A percentile compares a stretch with the other conserved stretches of the same genome.
phyloP scores from a whole-genome alignment of 2,797 vertebrate genomes.

The Podarcis siculus region DNA sequence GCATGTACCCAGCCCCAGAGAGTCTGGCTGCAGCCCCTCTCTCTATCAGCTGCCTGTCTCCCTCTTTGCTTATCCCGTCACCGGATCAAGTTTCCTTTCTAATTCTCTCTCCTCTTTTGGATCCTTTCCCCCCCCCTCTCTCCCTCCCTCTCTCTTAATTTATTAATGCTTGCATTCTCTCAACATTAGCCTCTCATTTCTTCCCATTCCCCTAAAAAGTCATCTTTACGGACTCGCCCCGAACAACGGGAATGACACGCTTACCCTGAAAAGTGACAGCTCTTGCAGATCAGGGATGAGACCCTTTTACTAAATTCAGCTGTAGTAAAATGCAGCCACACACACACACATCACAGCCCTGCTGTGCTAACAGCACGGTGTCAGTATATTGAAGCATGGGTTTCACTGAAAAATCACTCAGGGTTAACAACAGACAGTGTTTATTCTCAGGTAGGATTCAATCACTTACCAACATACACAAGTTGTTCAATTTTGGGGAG shows the following conservation, averaged over 20 bases:
- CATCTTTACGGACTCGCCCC: conserved; percentile 15
- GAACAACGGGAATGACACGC: conserved; percentile 21
- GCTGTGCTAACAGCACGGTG: neutral
- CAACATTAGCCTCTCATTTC: conserved; percentile 61
- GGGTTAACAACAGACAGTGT: too few species aligned
- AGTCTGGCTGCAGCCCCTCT: conserved; percentile 73
- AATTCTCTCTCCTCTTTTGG: conserved; percentile 75
- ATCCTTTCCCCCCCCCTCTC: conserved; percentile 45
- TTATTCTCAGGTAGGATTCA: too few species aligned
- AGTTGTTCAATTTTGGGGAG: too few species aligned
- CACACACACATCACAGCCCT: neutral
- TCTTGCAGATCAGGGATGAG: neutral
- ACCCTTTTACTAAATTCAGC: neutral
- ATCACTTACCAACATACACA: too few species aligned
- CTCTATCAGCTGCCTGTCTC: conserved; percentile 69
- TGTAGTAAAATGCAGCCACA: neutral
- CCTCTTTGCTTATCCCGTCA: conserved; percentile 62
- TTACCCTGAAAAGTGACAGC: neutral
- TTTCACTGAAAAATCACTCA: too few species aligned
- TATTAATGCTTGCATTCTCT: conserved; percentile 72
- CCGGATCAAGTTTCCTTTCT: conserved; percentile 85
- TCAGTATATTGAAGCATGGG: too few species aligned
- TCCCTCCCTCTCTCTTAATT: conserved; percentile 65
- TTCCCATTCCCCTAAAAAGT: conserved; percentile 45
- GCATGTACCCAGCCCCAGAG: conserved; percentile 28